These are phyloP conservation scores for zebrafish (Danio rerio) DNA, from an alignment of 2,113 vertebrate species.

Conservation along the genomic window GRCz12tu NC_133186.1:8338001-8338500, in stretches of 20 bases:
- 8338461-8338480: too few relatives aligned
- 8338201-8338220: background rate
- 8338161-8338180: slow-evolving; percentile 18
- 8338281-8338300: slow-evolving; percentile 54
- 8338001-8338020: slow-evolving; percentile 10
- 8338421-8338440: too few relatives aligned
- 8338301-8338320: slow-evolving; percentile 18
- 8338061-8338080: slow-evolving; percentile 6
- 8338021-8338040: slow-evolving; percentile 10
- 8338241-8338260: slow-evolving; percentile 31
- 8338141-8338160: slow-evolving; percentile 25
- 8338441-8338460: too few relatives aligned
- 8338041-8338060: slow-evolving; percentile 25
- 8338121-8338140: slow-evolving; percentile 27
- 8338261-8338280: slow-evolving; percentile 23
- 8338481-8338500: too few relatives aligned
- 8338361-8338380: background rate
- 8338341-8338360: background rate
- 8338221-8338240: background rate
- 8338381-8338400: too few relatives aligned
- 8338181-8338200: background rate
- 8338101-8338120: slow-evolving; percentile 1
- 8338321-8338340: background rate
- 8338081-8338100: slow-evolving; percentile 17
- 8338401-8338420: too few relatives aligned